Percentiles rank a stretch among this genome's conserved stretches.
phyloP scores from a whole-genome alignment of 2,113 vertebrate genomes.

The Sprattus sprattus region DNA sequence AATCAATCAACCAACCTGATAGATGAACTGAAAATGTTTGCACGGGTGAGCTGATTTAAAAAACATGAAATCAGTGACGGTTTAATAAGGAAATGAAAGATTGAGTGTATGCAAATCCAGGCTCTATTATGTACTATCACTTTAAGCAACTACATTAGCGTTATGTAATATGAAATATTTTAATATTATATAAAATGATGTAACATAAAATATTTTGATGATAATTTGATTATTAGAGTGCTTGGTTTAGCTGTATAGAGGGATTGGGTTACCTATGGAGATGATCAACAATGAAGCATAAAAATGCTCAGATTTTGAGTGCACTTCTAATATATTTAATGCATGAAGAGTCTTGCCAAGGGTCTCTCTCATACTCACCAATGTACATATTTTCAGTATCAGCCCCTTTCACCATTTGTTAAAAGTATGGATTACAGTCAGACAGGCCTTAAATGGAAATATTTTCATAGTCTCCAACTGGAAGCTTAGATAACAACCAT shows the following conservation, averaged over 20 bases:
- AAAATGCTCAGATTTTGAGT: background rate
- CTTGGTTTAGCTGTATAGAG: background rate
- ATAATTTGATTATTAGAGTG: background rate
- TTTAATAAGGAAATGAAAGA: no score
- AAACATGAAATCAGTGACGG: background rate
- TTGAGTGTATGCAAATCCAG: no score
- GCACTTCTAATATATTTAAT: background rate
- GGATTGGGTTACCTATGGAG: background rate
- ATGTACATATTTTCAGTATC: slow-evolving; percentile 13
- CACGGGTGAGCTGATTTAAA: background rate
- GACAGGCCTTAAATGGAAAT: slow-evolving; percentile 71
- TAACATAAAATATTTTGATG: background rate
- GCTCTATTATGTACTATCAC: no score
- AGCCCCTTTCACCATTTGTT: slow-evolving; percentile 22
- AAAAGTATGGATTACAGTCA: slow-evolving; percentile 67
- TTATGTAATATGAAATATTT: background rate
- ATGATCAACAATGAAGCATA: background rate
- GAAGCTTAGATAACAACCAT: slow-evolving; percentile 57
- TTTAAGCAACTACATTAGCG: background rate
- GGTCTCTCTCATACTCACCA: slow-evolving; percentile 6
- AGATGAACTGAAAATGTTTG: background rate
- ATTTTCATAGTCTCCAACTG: slow-evolving; percentile 63
- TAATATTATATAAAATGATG: background rate
- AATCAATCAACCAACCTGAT: background rate
- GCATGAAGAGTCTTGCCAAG: background rate